These are phyloP conservation scores for Siniperca knerii DNA, from an alignment of 2,113 vertebrate genomes.

Conservation along the genomic window DNA sequence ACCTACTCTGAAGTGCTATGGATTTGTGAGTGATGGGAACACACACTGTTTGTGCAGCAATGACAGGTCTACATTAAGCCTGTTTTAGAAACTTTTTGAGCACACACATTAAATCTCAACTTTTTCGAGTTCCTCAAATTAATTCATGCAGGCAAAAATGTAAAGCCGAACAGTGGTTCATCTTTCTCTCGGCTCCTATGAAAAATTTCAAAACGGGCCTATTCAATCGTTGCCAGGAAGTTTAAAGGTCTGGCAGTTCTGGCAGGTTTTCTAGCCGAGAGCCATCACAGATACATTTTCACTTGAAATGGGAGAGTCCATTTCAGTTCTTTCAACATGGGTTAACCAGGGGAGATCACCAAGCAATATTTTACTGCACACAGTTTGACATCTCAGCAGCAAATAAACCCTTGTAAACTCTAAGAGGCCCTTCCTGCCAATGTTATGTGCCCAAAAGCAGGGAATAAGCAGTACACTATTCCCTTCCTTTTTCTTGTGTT, in stretches of 20 bases:
- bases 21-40: slow-evolving; percentile 59
- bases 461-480: slow-evolving; percentile 27
- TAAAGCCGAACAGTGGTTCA: slow-evolving; percentile 30
- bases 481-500: slow-evolving; percentile 34
- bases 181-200: background rate
- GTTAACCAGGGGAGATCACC: slow-evolving; percentile 71
- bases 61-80: background rate
- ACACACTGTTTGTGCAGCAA: slow-evolving; percentile 1
- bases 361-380: slow-evolving; percentile 57
- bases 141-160: slow-evolving; percentile 12
- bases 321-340: slow-evolving; percentile 68
- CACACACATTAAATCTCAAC: background rate
- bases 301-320: slow-evolving; percentile 48
- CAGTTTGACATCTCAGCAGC: slow-evolving; percentile 67
- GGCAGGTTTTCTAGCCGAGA: slow-evolving; percentile 32
- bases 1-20: slow-evolving; percentile 10
- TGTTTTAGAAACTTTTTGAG: slow-evolving; percentile 15
- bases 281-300: slow-evolving; percentile 45
- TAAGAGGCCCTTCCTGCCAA: slow-evolving; percentile 51
- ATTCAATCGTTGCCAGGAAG: slow-evolving; percentile 14
- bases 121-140: background rate
- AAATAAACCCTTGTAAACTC: slow-evolving; percentile 60
- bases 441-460: slow-evolving; percentile 58
- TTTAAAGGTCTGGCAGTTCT: slow-evolving; percentile 24
- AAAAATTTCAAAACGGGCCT: slow-evolving; percentile 10